Evolutionary conservation across 2,888 invertebrate genomes (phyloP), one percentile per base, ranked within the genome.

Genomic region (Ophioninae sp.): DNA sequence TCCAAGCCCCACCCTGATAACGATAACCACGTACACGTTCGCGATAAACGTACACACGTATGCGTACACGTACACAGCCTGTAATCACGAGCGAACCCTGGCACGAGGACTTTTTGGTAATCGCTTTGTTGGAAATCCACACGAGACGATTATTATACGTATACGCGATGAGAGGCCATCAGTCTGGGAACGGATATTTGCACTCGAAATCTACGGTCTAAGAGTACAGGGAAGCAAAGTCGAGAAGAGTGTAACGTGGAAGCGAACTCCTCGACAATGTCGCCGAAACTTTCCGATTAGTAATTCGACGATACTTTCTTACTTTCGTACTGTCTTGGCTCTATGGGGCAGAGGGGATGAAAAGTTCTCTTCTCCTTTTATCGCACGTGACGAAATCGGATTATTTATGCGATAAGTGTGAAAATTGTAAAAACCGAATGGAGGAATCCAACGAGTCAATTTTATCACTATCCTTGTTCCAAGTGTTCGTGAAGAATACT

Each of bases 1-100:
- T 90, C 91, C 88, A 87, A 90, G 91, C 92, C 91, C 91, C 92
- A 90, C 92, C 92, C 91, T 90, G 89, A 89, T 89, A 90, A 89
- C 89, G 91, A 89, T 89, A 89, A 88, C 87, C 82, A 88, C 88
- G 89, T 87, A 85, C 79, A 87, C 77, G 84, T 82, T 76, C 79
- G 84, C 84, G 89, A 89, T 88, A 89, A 87, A 88, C 86, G 87
- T 59, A 68, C n/a, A 21, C 30, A 50, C 20, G 10, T 56, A 64
- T 44, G 20, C 41, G 17, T 39, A 17, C 30, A 30, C 20, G 20
- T 44, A 39, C 59, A 21, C 64, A 30, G 39, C 62, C 59, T 37
- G 30, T 61, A 69, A 77, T 68, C 69, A 62, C 59, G 59, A 79
- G 17, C 73, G 23, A 73, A 44, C 37, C 41, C 73, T 59, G 73